These are phyloP conservation scores for Fragum fragum DNA, from an alignment of 2,888 invertebrate species.

Conservation along the genomic window DNA sequence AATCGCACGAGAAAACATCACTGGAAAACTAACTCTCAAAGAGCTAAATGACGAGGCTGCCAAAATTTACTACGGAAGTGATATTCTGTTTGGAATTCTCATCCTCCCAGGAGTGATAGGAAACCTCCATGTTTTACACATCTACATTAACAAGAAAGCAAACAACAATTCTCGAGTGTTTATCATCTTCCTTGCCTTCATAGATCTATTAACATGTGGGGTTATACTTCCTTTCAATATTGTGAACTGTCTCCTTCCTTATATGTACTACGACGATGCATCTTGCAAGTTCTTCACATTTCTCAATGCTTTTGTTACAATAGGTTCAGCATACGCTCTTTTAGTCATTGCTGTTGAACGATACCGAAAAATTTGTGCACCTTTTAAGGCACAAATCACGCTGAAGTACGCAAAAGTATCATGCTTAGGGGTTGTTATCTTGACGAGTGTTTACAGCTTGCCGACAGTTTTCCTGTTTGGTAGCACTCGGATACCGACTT, in stretches of 20 bases:
- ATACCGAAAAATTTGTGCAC: constrained; percentile 13
- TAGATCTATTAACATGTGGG: not conserved
- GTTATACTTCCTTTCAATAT: not conserved
- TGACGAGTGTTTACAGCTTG: not conserved
- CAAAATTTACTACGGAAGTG: constrained; percentile 2
- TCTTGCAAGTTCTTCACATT: not conserved
- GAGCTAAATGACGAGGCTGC: not conserved
- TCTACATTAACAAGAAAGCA: constrained; percentile 15
- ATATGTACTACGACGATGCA: not conserved
- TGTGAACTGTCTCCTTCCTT: not conserved
- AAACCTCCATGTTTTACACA: constrained; percentile 14
- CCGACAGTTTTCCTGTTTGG: constrained; percentile 5
- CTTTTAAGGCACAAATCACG: not conserved
- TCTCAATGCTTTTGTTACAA: constrained; percentile 4
- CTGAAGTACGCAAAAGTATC: constrained; percentile 1
- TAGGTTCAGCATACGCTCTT: not conserved
- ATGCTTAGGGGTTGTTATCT: not conserved
- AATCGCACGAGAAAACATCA: too few species aligned
- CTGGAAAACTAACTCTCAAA: too few species aligned
- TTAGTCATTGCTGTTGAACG: constrained; percentile 12
- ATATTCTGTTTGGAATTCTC: not conserved
- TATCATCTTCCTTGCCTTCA: not conserved
- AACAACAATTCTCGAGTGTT: not conserved
- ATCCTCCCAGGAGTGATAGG: constrained; percentile 7
- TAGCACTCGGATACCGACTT: constrained; percentile 15